These are phyloP conservation scores for Hypselothyrea guttata DNA, from an alignment of 2,888 invertebrate species.

Conservation along the genomic window DNA sequence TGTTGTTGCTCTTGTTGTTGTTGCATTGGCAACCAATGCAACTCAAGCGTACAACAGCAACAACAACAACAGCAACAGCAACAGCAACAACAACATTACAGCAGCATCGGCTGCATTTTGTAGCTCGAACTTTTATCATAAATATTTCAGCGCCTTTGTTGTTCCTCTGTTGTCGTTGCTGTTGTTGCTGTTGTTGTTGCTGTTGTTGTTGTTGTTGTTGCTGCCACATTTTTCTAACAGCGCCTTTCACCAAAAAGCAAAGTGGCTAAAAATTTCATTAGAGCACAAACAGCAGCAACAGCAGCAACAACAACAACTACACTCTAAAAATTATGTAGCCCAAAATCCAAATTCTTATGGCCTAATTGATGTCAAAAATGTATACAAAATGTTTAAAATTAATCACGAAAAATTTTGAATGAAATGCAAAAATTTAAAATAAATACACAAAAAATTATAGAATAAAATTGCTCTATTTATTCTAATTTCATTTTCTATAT, in stretches of 20 bases:
- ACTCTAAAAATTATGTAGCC: too few relatives aligned
- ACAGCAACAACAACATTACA: slow-evolving; percentile 28
- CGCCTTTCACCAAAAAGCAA: slow-evolving; percentile 51
- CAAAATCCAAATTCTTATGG: too few relatives aligned
- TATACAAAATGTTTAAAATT: too few relatives aligned
- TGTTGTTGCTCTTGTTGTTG: slow-evolving; percentile 20
- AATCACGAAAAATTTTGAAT: too few relatives aligned
- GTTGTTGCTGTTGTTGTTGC: slow-evolving; percentile 26
- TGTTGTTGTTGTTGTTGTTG: slow-evolving; percentile 23
- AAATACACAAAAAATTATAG: too few relatives aligned
- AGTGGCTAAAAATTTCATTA: slow-evolving; percentile 39
- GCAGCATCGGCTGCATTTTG: slow-evolving; percentile 53
- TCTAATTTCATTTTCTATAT: too few relatives aligned
- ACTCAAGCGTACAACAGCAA: slow-evolving; percentile 29
- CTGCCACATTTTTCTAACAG: slow-evolving; percentile 28
- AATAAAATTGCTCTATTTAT: too few relatives aligned
- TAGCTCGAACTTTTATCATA: slow-evolving; percentile 50
- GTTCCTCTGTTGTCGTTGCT: too few relatives aligned
- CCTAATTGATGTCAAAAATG: too few relatives aligned
- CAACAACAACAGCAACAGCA: slow-evolving; percentile 13
- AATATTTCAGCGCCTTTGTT: slow-evolving; percentile 70
- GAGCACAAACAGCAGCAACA: slow-evolving; percentile 44
- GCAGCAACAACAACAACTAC: background rate
- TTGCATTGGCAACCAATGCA: slow-evolving; percentile 44
- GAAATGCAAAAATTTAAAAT: too few relatives aligned